These are phyloP conservation scores for Phylloscopus whistleri DNA, from an alignment of 2,113 vertebrate species.

Conservation along the genomic window DNA sequence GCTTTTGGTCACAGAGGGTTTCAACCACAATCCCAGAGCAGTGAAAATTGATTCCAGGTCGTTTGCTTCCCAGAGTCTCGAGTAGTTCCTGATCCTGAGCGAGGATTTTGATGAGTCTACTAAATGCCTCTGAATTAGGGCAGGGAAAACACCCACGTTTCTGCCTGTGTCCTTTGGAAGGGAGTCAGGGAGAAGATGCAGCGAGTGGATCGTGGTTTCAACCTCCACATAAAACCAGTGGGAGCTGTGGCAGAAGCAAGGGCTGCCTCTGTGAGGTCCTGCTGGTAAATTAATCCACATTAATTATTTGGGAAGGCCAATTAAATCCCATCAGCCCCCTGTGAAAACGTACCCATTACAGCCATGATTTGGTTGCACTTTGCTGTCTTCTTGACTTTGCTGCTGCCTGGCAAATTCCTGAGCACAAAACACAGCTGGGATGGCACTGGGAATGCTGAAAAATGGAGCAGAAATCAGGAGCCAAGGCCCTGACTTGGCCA, in stretches of 20 bases:
- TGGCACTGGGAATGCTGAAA: neutral
- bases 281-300: neutral
- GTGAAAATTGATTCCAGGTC: neutral
- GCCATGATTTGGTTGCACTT: accelerated
- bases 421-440: accelerated
- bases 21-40: neutral
- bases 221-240: accelerated
- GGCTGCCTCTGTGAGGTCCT: neutral
- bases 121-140: neutral
- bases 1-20: neutral
- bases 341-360: accelerated
- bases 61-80: neutral
- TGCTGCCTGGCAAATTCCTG: neutral
- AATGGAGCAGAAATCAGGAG: neutral
- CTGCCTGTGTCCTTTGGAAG: neutral
- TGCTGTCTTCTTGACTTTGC: neutral
- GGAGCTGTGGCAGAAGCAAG: neutral
- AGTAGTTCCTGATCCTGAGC: neutral
- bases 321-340: neutral
- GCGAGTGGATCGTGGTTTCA: neutral
- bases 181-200: neutral
- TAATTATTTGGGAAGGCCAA: neutral
- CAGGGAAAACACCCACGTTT: neutral
- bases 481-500: neutral
- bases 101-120: neutral